A percentile compares a stretch with the other conserved stretches of the same genome.
phyloP scores from a whole-genome alignment of 2,113 vertebrate genomes.

The Poeciliopsis occidentalis region DNA sequence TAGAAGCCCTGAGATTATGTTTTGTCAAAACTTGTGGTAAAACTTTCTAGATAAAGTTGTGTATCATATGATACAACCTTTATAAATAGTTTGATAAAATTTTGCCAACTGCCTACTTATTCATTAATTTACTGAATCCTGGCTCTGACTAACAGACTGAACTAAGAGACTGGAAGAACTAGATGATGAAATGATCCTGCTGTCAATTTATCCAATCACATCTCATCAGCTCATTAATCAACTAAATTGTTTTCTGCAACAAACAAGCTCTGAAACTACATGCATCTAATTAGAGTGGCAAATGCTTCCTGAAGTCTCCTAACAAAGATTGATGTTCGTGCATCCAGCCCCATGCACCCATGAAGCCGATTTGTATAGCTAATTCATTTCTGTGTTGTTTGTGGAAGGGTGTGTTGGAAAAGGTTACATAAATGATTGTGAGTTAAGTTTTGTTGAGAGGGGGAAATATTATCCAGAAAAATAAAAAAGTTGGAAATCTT shows the following conservation, averaged over 20 bases:
- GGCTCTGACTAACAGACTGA: slow-evolving; percentile 4
- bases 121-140: not conserved
- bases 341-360: slow-evolving; percentile 9
- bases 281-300: slow-evolving; percentile 55
- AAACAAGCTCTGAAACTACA: slow-evolving; percentile 46
- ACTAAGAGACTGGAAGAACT: slow-evolving; percentile 29
- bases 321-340: slow-evolving; percentile 59
- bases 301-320: slow-evolving; percentile 52
- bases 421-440: not conserved
- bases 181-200: slow-evolving; percentile 53
- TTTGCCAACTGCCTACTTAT: not conserved
- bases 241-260: slow-evolving; percentile 52
- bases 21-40: not conserved
- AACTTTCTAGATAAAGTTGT: not conserved
- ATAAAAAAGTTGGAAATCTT: not conserved
- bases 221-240: slow-evolving; percentile 55
- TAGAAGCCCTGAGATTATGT: not conserved
- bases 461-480: not conserved
- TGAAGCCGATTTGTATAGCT: not conserved
- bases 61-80: not conserved
- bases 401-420: not conserved
- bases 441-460: no score
- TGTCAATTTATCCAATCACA: slow-evolving; percentile 60
- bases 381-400: not conserved
- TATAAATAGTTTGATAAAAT: not conserved